Evolutionary conservation across 2,888 invertebrate genomes (phyloP), one percentile per base, ranked within the genome.

Genomic region (Leucania comma): DNA sequence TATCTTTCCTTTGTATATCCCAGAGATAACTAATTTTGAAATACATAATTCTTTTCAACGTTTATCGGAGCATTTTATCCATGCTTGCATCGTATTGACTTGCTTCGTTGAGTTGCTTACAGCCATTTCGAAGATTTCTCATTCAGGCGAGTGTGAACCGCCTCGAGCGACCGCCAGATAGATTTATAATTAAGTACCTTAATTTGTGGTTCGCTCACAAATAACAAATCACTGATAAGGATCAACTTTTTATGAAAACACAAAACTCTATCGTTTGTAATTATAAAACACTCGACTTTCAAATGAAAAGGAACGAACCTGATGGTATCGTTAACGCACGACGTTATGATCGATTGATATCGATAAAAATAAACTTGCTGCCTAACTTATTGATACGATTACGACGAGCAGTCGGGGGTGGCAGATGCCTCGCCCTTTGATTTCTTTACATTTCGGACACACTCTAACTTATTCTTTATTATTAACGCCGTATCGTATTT

Each of bases 401-500:
- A 87, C 86, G 82, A 80, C 73, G 75, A 93, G 82, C 93, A 81
- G 92, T 92, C 80, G 91, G 91, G 92, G 92, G 92, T 90, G 89
- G 90, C 92, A 93, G 92, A 92, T 93, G 93, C 90, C 85, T 83
- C 78, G 81, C 80, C 79, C 84, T 84, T 83, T 83, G 83, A 84
- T 87, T 89, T 86, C 87, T 85, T 78, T 80, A 79, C 71, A 80
- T 87, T 82, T 85, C 67, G 81, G 86, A 86, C 82, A 86, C 82
- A 82, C 85, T 87, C 81, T 68, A 88, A 88, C 78, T 72, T 86
- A 86, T 86, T 80, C 83, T 84, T 86, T 88, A 88, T 88, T 88
- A 88, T 87, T 81, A 84, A 87, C 82, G 82, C 75, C 67, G 74
- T 72, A 87, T 85, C 86, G 70, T 86, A 75, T 78, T 56, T 80